These are phyloP conservation scores for Tragelaphus scriptus DNA, from an alignment of 2,113 vertebrate species.

Conservation along the genomic window DNA sequence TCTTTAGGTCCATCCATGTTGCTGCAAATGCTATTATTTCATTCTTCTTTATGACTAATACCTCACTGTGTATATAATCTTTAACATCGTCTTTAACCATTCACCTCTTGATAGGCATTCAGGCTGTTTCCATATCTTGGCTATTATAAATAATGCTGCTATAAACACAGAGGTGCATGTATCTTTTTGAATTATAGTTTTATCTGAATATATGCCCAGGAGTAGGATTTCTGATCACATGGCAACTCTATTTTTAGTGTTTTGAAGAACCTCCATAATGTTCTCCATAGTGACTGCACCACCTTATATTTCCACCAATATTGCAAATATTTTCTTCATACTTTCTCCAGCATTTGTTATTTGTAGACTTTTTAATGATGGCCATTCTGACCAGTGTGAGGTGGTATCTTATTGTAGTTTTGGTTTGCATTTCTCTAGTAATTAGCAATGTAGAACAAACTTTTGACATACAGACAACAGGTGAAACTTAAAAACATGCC, in stretches of 20 bases:
- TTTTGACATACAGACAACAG: not conserved
- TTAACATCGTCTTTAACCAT: not conserved
- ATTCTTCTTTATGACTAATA: not conserved
- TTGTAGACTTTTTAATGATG: not conserved
- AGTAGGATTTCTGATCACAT: not conserved
- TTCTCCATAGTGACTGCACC: not conserved
- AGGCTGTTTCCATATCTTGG: not conserved
- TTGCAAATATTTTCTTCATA: not conserved
- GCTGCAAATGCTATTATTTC: not conserved
- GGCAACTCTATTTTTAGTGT: not conserved
- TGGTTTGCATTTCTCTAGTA: not conserved
- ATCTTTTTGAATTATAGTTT: not conserved
- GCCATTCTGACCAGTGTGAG: not conserved
- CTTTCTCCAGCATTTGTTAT: not conserved
- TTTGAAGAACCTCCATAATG: not conserved
- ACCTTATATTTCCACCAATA: not conserved
- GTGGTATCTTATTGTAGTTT: not conserved
- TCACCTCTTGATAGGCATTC: not conserved
- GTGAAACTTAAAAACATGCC: not conserved
- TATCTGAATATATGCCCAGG: not conserved
- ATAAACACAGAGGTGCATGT: not conserved
- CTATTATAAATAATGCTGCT: not conserved
- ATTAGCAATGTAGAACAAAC: not conserved
- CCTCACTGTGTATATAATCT: not conserved
- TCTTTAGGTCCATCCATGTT: not conserved